A percentile compares a stretch with the other conserved stretches of the same genome.
Evolutionary conservation across 2,888 invertebrate genomes (phyloP).

Genomic region (Thereva nobilitata): DNA sequence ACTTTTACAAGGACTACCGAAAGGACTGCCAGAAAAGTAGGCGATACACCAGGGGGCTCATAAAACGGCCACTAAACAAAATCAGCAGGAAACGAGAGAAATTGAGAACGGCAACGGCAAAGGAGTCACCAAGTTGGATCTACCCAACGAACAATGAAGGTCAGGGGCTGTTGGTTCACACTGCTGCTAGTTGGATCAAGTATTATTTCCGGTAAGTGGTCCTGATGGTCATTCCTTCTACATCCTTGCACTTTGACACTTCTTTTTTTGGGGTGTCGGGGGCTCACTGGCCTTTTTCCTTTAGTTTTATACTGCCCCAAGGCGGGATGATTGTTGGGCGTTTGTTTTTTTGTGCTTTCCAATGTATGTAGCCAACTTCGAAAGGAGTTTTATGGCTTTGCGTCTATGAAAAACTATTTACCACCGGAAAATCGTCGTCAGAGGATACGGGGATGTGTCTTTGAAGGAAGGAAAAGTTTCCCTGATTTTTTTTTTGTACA

Average conservation of each 20-base stretch:
- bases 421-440: too few relatives aligned
- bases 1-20: conserved; percentile 13
- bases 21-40: conserved; percentile 10
- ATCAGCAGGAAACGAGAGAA: conserved; percentile 18
- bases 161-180: conserved; percentile 50
- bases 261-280: conserved; percentile 17
- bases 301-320: conserved; percentile 6
- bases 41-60: conserved; percentile 17
- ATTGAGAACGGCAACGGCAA: not conserved
- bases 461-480: too few relatives aligned
- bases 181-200: conserved; percentile 51
- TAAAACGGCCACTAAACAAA: conserved; percentile 32
- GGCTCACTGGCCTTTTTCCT: not conserved
- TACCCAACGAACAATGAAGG: conserved; percentile 45
- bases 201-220: conserved; percentile 51
- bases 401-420: too few relatives aligned
- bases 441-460: too few relatives aligned
- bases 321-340: not conserved
- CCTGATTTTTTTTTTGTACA: too few relatives aligned
- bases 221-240: conserved; percentile 20
- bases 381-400: too few relatives aligned
- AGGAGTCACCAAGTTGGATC: conserved; percentile 29
- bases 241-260: conserved; percentile 18
- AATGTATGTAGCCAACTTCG: too few relatives aligned
- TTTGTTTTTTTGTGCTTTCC: too few relatives aligned